Percentiles rank a stretch among this genome's conserved stretches.
Conservation (phyloP, 2,888 invertebrate genomes). For the Limnephilus marmoratus region DNA sequence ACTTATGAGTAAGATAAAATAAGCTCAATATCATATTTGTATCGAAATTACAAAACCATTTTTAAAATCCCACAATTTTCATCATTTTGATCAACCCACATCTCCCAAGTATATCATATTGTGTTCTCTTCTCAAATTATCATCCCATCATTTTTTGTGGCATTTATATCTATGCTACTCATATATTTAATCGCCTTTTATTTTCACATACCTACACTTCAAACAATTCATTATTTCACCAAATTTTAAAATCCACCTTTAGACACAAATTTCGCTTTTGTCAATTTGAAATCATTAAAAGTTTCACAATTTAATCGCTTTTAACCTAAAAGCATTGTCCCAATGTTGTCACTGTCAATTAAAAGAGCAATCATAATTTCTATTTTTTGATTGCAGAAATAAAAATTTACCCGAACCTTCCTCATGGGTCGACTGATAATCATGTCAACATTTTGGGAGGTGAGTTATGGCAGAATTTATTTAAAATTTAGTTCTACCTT, state of each 20-base stretch:
- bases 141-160: not conserved
- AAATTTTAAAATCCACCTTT: not conserved
- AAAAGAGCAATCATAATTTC: conserved; percentile 46
- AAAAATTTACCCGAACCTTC: conserved; percentile 72
- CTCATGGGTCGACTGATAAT: conserved; percentile 70
- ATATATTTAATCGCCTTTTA: not conserved
- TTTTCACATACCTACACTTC: not conserved
- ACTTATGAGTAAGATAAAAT: conserved; percentile 59
- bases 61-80: too few species aligned
- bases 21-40: not conserved
- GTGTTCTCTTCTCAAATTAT: too few species aligned
- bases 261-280: not conserved
- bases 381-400: conserved; percentile 71
- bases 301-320: not conserved
- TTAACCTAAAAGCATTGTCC: not conserved
- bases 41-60: too few species aligned
- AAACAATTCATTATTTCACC: not conserved
- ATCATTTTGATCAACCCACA: not conserved
- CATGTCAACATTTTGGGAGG: conserved; percentile 73
- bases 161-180: not conserved
- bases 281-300: not conserved
- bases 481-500: not conserved
- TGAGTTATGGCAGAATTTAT: conserved; percentile 67
- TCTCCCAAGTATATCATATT: too few species aligned
- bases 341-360: not conserved